phyloP scores from a whole-genome alignment of 2,113 vertebrate genomes.

The Hepsetus odoe region DNA sequence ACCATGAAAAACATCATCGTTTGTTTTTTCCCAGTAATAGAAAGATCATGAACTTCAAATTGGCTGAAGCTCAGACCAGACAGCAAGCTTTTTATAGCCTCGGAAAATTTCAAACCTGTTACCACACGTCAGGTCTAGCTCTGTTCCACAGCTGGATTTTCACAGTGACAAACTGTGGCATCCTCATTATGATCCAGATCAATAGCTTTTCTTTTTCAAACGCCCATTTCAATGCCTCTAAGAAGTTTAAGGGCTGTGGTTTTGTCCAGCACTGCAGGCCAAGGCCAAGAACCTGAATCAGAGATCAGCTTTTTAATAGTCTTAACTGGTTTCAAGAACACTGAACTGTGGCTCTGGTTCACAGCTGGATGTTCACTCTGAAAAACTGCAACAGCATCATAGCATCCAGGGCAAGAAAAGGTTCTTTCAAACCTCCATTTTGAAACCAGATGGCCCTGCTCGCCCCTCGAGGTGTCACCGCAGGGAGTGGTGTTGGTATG shows the following conservation, averaged over 20 bases:
- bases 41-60: too few relatives aligned
- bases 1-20: too few relatives aligned
- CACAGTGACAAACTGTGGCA: too few relatives aligned
- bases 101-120: too few relatives aligned
- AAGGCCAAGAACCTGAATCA: not conserved
- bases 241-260: not conserved
- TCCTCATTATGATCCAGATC: too few relatives aligned
- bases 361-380: not conserved
- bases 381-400: not conserved
- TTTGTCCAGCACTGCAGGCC: not conserved
- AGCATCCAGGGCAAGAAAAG: not conserved
- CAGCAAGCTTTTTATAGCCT: too few relatives aligned
- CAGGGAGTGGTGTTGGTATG: slow-evolving; percentile 34
- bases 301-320: not conserved
- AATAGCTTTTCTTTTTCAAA: too few relatives aligned
- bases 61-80: too few relatives aligned
- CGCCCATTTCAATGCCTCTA: not conserved
- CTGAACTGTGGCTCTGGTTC: not conserved
- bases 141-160: not conserved
- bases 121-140: too few relatives aligned
- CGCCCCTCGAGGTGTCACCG: slow-evolving; percentile 43
- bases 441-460: slow-evolving; percentile 20
- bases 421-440: slow-evolving; percentile 15
- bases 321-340: not conserved
- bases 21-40: too few relatives aligned